These are phyloP conservation scores for Apostichopus parvimensis DNA, from an alignment of 35 echinoderm and acorn worm species.

Conservation along the genomic window DNA sequence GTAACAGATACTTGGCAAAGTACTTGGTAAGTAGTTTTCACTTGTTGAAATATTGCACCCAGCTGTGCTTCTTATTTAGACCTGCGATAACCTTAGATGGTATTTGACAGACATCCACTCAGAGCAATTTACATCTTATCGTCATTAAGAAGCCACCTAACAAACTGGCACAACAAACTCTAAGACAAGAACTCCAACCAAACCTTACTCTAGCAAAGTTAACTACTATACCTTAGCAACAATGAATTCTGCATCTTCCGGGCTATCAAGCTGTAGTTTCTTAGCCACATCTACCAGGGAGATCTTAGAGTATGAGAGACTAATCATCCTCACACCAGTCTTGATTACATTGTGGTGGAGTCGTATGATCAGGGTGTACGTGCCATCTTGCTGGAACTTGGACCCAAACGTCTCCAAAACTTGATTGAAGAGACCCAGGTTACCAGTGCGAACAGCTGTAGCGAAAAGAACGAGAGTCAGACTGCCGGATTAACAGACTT, in stretches of 20 bases:
- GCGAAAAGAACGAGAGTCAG: not conserved
- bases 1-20: too few relatives aligned
- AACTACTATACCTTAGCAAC: constrained; percentile 83
- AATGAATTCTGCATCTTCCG: constrained; percentile 99
- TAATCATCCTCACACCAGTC: constrained; percentile 97
- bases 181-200: too few relatives aligned
- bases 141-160: too few relatives aligned
- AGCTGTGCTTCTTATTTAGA: too few relatives aligned
- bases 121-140: too few relatives aligned
- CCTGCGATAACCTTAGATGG: too few relatives aligned
- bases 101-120: too few relatives aligned
- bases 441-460: constrained; percentile 86
- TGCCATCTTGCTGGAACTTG: constrained; percentile 94
- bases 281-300: constrained; percentile 85
- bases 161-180: too few relatives aligned
- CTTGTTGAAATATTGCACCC: too few relatives aligned
- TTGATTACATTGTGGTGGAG: constrained; percentile 99
- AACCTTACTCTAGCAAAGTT: too few relatives aligned
- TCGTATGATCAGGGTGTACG: constrained; percentile 95
- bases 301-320: constrained; percentile 94
- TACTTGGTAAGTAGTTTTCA: too few relatives aligned
- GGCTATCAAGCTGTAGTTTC: constrained; percentile 94
- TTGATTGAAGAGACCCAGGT: constrained; percentile 92
- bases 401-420: constrained; percentile 71
- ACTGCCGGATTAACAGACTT: too few relatives aligned